Conservation (phyloP, 2,797 vertebrate species). For the Neosilurus mollespiculum region DNA sequence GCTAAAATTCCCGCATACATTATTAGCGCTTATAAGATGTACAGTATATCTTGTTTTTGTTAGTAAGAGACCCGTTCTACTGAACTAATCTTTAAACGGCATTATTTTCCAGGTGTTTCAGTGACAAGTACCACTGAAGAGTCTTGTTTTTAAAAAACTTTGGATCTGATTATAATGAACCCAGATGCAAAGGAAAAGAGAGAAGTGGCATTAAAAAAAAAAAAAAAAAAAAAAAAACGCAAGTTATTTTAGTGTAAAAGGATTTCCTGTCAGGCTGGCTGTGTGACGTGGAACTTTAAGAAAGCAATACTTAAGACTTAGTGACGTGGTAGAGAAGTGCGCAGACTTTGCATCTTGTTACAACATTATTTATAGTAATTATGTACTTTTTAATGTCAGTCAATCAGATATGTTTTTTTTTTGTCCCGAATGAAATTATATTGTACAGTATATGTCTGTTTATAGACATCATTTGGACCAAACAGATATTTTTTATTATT, state of each 20-base stretch:
- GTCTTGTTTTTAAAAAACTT: neutral
- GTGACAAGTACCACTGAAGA: neutral
- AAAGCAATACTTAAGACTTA: conserved; percentile 49
- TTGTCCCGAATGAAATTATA: neutral
- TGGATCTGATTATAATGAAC: neutral
- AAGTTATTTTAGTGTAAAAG: conserved; percentile 2
- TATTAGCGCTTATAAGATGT: neutral
- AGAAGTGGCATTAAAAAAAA: conserved; percentile 11
- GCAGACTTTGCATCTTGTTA: conserved; percentile 30
- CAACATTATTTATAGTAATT: conserved; percentile 17
- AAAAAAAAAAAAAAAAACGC: neutral
- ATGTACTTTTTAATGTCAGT: conserved; percentile 11
- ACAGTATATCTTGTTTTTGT: conserved; percentile 52
- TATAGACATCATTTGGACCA: conserved; percentile 28
- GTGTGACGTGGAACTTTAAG: conserved; percentile 20
- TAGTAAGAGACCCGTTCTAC: conserved; percentile 60
- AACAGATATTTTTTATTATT: neutral
- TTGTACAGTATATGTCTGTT: neutral
- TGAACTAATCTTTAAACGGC: conserved; percentile 15
- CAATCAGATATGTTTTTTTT: conserved; percentile 26
- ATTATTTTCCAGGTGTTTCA: conserved; percentile 34
- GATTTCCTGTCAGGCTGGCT: conserved; percentile 18
- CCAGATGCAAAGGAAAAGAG: neutral
- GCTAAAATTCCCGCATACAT: neutral
- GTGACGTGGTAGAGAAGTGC: conserved; percentile 20